These are phyloP conservation scores for Setipinna tenuifilis DNA, from an alignment of 2,797 vertebrate genomes.

Conservation along the genomic window DNA sequence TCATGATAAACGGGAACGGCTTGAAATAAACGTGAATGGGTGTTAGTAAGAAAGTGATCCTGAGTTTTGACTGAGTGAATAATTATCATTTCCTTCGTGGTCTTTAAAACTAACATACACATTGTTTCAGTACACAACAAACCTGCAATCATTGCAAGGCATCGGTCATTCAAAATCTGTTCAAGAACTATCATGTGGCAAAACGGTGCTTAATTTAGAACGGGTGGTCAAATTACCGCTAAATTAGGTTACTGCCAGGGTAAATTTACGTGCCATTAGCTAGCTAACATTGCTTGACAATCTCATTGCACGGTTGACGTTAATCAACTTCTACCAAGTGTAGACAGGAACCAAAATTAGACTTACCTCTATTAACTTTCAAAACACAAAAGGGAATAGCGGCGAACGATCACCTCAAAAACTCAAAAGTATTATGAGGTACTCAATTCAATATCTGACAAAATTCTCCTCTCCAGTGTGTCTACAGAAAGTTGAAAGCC, in stretches of 20 bases:
- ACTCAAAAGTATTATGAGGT: constrained; percentile 48
- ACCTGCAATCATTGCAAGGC: not conserved
- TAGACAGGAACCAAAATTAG: not conserved
- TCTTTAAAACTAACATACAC: constrained; percentile 4
- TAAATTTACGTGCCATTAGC: not conserved
- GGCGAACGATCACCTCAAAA: not conserved
- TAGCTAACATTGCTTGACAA: constrained; percentile 5
- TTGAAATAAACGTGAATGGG: not conserved
- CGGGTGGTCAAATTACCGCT: not conserved
- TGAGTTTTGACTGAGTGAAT: not conserved
- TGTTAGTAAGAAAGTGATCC: not conserved
- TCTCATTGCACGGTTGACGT: not conserved
- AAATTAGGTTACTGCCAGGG: constrained; percentile 7
- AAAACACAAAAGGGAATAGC: constrained; percentile 13
- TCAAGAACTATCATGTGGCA: not conserved
- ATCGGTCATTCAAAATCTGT: not conserved
- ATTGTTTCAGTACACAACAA: not conserved
- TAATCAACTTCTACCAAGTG: not conserved
- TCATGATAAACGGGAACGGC: not conserved
- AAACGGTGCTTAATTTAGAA: not conserved
- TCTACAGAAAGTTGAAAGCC: constrained; percentile 56
- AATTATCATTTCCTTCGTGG: not conserved
- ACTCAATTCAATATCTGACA: constrained; percentile 45
- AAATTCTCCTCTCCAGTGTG: constrained; percentile 58
- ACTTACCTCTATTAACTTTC: constrained; percentile 2